Conservation (phyloP, 2,888 invertebrate genomes). For the Epinotia demarniana region DNA sequence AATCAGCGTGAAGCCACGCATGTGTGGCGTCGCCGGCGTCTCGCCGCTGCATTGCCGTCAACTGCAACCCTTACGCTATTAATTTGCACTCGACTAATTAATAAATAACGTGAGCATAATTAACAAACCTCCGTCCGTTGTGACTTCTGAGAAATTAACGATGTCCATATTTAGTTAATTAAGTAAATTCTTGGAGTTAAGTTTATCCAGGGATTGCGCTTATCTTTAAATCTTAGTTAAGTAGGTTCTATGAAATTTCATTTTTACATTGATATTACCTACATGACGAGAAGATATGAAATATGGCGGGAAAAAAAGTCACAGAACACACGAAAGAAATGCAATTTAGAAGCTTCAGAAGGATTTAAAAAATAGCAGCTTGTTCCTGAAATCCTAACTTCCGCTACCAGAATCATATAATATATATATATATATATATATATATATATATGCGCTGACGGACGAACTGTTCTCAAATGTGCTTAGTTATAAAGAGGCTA, state of each 20-base stretch:
- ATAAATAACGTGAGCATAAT: constrained; percentile 76
- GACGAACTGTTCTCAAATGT: not conserved
- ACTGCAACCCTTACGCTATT: constrained; percentile 77
- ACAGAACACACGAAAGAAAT: not conserved
- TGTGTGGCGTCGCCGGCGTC: constrained; percentile 53
- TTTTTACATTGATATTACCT: not conserved
- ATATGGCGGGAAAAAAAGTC: not conserved
- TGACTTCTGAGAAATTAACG: constrained; percentile 40
- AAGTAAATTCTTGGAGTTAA: not conserved
- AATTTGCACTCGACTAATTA: constrained; percentile 76
- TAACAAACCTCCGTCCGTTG: constrained; percentile 64
- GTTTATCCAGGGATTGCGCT: not conserved
- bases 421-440: too few species aligned
- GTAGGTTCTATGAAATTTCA: not conserved
- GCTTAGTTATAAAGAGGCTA: not conserved
- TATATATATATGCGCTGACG: not conserved
- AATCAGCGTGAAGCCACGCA: constrained; percentile 54
- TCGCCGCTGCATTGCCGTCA: constrained; percentile 69
- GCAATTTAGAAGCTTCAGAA: not conserved
- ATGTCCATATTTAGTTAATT: constrained; percentile 15
- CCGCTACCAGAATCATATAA: not conserved
- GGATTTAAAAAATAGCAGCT: not conserved
- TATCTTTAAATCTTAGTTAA: not conserved
- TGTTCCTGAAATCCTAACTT: not conserved
- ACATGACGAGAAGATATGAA: not conserved